Conservation (phyloP, 2,888 invertebrate species). For the Hyles lineata region DNA sequence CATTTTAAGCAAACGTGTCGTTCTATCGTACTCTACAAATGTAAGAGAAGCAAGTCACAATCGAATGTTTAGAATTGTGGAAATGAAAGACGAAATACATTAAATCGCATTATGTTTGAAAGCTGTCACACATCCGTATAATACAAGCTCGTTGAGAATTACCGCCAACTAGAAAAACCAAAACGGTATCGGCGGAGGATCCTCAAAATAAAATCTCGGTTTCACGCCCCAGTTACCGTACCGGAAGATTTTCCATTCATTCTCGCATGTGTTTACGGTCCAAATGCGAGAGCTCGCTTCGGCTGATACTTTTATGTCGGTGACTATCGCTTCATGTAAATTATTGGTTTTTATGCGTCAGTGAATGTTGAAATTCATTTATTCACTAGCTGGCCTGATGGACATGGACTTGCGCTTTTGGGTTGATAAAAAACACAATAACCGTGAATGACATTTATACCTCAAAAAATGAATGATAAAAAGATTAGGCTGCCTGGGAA, state of each 20-base stretch:
- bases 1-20: background rate
- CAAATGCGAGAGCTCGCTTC: constrained; percentile 42
- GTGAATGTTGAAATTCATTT: background rate
- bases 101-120: constrained; percentile 43
- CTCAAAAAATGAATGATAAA: no score
- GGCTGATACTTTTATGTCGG: constrained; percentile 26
- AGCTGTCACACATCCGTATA: constrained; percentile 34
- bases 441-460: no score
- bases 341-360: constrained; percentile 6
- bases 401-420: no score
- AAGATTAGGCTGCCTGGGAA: no score
- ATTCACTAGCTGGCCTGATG: no score
- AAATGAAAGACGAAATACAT: constrained; percentile 41
- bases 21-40: background rate
- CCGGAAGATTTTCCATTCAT: constrained; percentile 63
- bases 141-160: constrained; percentile 41
- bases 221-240: constrained; percentile 65
- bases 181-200: constrained; percentile 56
- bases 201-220: constrained; percentile 67
- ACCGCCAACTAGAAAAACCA: constrained; percentile 59
- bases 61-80: constrained; percentile 35
- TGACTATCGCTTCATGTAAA: constrained; percentile 26
- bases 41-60: background rate
- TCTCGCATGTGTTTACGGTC: constrained; percentile 57
- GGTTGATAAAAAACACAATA: no score